Evolutionary conservation across 2,797 vertebrate genomes (phyloP).

Genomic region (Centroberyx gerrardi): DNA sequence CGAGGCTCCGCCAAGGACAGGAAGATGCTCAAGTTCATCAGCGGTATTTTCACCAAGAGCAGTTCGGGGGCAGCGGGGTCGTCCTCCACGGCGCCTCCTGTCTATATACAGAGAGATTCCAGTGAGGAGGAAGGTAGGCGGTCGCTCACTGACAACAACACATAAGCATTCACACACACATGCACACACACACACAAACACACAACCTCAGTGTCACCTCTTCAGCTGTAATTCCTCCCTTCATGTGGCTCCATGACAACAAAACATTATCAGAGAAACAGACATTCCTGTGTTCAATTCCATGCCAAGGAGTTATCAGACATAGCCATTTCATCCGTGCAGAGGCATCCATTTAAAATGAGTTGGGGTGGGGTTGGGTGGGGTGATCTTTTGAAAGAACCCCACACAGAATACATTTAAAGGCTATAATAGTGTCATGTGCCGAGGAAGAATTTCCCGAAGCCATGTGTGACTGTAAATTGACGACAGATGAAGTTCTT

Average conservation of each 20-base stretch:
- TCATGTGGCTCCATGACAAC: slow-evolving; percentile 12
- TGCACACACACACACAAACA: slow-evolving; percentile 6
- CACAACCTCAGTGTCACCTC: slow-evolving; percentile 19
- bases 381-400: slow-evolving; percentile 42
- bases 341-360: slow-evolving; percentile 41
- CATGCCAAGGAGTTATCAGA: slow-evolving; percentile 24
- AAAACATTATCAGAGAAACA: neutral
- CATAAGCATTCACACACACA: neutral
- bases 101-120: slow-evolving; percentile 86
- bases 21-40: slow-evolving; percentile 98
- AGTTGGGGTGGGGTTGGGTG: slow-evolving; percentile 46
- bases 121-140: slow-evolving; percentile 88
- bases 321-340: slow-evolving; percentile 31
- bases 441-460: slow-evolving; percentile 30
- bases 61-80: slow-evolving; percentile 82
- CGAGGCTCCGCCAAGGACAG: slow-evolving; percentile 90
- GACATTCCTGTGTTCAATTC: neutral
- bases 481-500: slow-evolving; percentile 67
- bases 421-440: slow-evolving; percentile 25
- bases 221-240: slow-evolving; percentile 14
- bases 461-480: slow-evolving; percentile 44
- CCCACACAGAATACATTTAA: slow-evolving; percentile 38
- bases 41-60: slow-evolving; percentile 97
- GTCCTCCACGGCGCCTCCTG: slow-evolving; percentile 83
- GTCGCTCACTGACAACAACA: slow-evolving; percentile 4